Evolutionary conservation across 2,113 vertebrate species (phyloP).

Genomic region (Gymnorhina tibicen): DNA sequence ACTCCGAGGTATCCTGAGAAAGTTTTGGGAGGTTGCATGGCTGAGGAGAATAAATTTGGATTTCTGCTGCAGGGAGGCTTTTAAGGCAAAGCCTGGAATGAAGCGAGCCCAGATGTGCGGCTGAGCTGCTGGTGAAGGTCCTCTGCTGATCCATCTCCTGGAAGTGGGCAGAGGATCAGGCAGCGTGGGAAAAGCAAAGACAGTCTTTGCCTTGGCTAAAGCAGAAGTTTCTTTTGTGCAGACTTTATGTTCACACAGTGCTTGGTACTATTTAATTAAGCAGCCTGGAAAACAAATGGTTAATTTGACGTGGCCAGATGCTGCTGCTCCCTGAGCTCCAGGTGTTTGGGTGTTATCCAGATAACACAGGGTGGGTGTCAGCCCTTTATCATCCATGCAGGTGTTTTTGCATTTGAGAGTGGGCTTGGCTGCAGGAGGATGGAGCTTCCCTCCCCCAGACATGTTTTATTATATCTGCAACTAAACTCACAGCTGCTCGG

Average conservation of each 20-base stretch:
- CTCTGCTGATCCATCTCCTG: neutral
- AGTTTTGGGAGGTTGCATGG: neutral
- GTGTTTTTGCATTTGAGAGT: neutral
- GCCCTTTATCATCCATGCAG: neutral
- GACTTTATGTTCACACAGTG: neutral
- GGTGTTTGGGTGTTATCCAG: neutral
- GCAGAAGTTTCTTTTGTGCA: neutral
- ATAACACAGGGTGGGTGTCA: neutral
- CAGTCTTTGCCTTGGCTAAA: neutral
- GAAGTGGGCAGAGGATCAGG: neutral
- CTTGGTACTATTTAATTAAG: neutral
- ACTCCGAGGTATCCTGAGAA: accelerated
- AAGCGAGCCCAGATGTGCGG: neutral
- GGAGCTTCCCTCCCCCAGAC: conserved; percentile 12
- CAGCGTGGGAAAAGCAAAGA: neutral
- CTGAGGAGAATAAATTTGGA: neutral
- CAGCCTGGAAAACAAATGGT: neutral
- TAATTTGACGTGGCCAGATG: neutral
- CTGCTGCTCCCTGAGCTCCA: neutral
- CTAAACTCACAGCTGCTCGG: neutral
- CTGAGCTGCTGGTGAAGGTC: neutral
- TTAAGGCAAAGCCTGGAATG: neutral
- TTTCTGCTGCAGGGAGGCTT: neutral
- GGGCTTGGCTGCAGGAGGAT: conserved; percentile 20
- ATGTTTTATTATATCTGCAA: conserved; percentile 55